Conservation (phyloP, 1,140 invertebrate species). For the Polypedilum pembai region DNA sequence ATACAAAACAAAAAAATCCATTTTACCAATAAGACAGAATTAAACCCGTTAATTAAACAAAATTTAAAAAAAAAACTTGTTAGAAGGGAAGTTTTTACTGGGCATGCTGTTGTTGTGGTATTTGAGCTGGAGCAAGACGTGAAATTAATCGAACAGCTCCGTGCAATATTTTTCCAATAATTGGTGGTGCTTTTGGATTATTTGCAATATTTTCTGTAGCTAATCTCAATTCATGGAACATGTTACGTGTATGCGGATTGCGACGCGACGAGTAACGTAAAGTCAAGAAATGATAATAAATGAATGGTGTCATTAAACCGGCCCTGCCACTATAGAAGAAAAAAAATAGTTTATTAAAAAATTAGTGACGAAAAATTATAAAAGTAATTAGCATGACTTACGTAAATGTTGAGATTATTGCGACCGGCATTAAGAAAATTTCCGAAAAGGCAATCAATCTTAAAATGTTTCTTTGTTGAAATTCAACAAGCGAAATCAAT, state of each 20-base stretch:
- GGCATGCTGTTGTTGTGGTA: conserved; percentile 32
- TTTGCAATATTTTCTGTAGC: conserved; percentile 52
- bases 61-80: background rate
- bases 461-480: conserved; percentile 79
- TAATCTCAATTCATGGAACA: conserved; percentile 71
- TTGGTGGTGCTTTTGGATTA: conserved; percentile 53
- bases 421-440: conserved; percentile 85
- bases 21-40: background rate
- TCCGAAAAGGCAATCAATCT: conserved; percentile 80
- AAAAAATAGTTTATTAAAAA: conserved; percentile 20
- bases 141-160: conserved; percentile 51
- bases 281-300: conserved; percentile 91
- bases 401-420: conserved; percentile 75
- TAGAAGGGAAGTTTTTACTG: background rate
- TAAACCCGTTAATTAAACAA: background rate
- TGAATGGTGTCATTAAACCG: conserved; percentile 78
- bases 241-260: conserved; percentile 89
- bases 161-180: conserved; percentile 49
- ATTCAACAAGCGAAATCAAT: conserved; percentile 76
- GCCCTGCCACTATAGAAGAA: conserved; percentile 67
- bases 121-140: conserved; percentile 54
- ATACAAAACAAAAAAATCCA: background rate
- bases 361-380: conserved; percentile 30
- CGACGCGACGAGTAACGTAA: conserved; percentile 83
- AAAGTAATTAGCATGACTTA: conserved; percentile 51